phyloP scores from a whole-genome alignment of 2,888 invertebrate species.

The Acanthoscelides obtectus region DNA sequence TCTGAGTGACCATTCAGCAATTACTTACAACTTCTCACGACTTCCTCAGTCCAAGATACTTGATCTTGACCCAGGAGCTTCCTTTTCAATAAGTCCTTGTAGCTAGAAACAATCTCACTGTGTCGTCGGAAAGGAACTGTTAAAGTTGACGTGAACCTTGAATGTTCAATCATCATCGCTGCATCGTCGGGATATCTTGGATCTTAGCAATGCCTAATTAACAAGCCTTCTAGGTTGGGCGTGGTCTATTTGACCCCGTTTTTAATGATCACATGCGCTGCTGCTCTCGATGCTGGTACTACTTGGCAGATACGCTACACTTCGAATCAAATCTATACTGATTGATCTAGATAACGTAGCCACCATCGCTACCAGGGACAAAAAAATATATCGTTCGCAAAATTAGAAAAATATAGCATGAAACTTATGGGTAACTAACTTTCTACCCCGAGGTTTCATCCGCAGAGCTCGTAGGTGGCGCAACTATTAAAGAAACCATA shows the following conservation, averaged over 20 bases:
- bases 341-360: conserved; percentile 12
- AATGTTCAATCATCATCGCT: neutral
- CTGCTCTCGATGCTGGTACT: neutral
- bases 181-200: neutral
- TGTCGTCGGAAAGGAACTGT: no score
- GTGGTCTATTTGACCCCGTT: conserved; percentile 9
- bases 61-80: no score
- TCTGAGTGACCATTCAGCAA: no score
- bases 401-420: no score
- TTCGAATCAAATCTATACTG: conserved; percentile 12
- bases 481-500: no score
- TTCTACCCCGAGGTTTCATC: no score
- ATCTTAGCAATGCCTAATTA: conserved; percentile 6
- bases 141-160: neutral
- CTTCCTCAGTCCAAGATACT: no score
- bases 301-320: conserved; percentile 9
- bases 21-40: no score
- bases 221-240: conserved; percentile 13
- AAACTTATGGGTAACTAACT: no score
- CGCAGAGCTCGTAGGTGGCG: no score
- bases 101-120: no score
- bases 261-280: conserved; percentile 2
- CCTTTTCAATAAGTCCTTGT: no score
- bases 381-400: neutral
- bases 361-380: neutral